Evolutionary conservation across 2,113 vertebrate genomes (phyloP).

Genomic region (Hystrix cristata): DNA sequence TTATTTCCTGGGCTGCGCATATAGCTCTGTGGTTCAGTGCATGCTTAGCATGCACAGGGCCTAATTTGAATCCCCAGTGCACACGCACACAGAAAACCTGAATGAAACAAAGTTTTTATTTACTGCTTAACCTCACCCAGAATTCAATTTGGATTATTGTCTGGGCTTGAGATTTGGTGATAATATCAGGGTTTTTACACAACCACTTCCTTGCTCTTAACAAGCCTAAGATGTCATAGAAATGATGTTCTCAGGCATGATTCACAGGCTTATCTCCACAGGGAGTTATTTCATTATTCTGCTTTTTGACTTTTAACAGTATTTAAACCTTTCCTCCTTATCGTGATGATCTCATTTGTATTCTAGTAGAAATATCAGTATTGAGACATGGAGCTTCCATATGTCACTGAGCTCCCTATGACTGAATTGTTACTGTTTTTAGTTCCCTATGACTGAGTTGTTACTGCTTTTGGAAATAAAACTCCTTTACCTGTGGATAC

Average conservation of each 20-base stretch:
- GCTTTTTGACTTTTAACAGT: not conserved
- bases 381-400: not conserved
- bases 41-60: not conserved
- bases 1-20: no score
- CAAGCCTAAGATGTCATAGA: not conserved
- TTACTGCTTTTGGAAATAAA: not conserved
- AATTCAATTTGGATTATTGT: not conserved
- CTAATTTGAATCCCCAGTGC: not conserved
- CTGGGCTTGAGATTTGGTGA: not conserved
- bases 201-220: not conserved
- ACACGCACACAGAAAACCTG: not conserved
- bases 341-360: not conserved
- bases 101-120: not conserved
- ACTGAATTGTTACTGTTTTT: not conserved
- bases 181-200: not conserved
- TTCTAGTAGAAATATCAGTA: not conserved
- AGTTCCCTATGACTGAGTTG: not conserved
- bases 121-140: rapidly evolving
- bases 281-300: not conserved
- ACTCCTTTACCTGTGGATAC: not conserved
- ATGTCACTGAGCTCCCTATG: not conserved
- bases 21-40: not conserved
- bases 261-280: not conserved
- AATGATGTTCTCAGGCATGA: not conserved
- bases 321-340: not conserved